These are phyloP conservation scores for Callyntrura sp. DNA, from an alignment of 2,888 invertebrate species.

Conservation along the genomic window DNA sequence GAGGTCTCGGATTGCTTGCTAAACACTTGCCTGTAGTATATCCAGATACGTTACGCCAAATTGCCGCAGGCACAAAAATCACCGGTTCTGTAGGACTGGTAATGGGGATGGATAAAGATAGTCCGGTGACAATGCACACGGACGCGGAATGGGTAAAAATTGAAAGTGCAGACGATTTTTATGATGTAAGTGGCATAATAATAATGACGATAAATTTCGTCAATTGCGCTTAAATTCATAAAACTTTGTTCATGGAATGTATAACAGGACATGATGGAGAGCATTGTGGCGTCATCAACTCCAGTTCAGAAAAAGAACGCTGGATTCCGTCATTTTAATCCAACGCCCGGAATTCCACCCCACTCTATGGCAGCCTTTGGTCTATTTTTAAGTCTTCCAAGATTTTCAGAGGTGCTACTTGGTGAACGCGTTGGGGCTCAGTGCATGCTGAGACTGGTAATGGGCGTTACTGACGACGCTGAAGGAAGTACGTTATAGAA, in stretches of 20 bases:
- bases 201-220: background rate
- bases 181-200: slow-evolving; percentile 86
- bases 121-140: slow-evolving; percentile 78
- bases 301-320: slow-evolving; percentile 79
- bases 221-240: background rate
- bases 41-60: slow-evolving; percentile 90
- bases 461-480: slow-evolving; percentile 96
- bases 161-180: slow-evolving; percentile 86
- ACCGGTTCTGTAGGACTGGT: slow-evolving; percentile 77
- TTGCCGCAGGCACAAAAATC: slow-evolving; percentile 84
- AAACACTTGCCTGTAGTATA: slow-evolving; percentile 95
- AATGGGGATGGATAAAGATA: slow-evolving; percentile 81
- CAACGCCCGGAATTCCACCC: slow-evolving; percentile 87
- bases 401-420: slow-evolving; percentile 95
- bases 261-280: slow-evolving; percentile 82
- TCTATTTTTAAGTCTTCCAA: slow-evolving; percentile 94
- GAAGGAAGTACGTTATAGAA: slow-evolving; percentile 90
- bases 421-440: slow-evolving; percentile 94
- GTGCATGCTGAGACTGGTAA: slow-evolving; percentile 93
- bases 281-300: slow-evolving; percentile 81
- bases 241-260: background rate
- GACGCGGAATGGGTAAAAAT: slow-evolving; percentile 89
- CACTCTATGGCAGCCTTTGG: slow-evolving; percentile 97
- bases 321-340: slow-evolving; percentile 78
- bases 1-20: slow-evolving; percentile 95